Conservation (phyloP, 2,888 invertebrate species). For the Pyrochroa serraticornis region DNA sequence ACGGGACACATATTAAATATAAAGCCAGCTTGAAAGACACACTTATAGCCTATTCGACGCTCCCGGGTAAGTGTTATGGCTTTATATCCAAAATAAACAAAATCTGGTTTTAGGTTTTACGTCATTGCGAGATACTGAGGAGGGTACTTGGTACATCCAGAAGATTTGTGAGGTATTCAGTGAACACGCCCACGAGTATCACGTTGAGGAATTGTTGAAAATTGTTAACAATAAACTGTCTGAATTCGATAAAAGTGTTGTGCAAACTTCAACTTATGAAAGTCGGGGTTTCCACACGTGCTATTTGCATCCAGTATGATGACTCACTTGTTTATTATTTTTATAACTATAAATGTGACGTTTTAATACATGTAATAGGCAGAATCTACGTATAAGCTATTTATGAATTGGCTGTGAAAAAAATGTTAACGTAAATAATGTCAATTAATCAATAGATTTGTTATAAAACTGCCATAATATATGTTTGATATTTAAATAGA, state of each 20-base stretch:
- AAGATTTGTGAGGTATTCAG: constrained; percentile 70
- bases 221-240: constrained; percentile 64
- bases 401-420: too few relatives aligned
- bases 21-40: constrained; percentile 61
- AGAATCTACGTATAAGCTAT: too few relatives aligned
- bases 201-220: constrained; percentile 71
- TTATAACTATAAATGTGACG: too few relatives aligned
- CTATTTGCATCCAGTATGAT: constrained; percentile 43
- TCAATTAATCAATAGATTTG: too few relatives aligned
- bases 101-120: constrained; percentile 59
- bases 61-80: constrained; percentile 58
- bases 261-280: constrained; percentile 70
- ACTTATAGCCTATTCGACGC: constrained; percentile 69
- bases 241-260: constrained; percentile 33
- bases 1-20: constrained; percentile 36
- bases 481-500: too few relatives aligned
- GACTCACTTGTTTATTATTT: background rate
- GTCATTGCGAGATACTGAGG: constrained; percentile 64
- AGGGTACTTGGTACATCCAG: constrained; percentile 76
- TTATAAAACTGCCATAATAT: too few relatives aligned
- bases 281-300: constrained; percentile 66
- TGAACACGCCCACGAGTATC: constrained; percentile 65
- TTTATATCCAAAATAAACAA: background rate
- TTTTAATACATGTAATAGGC: too few relatives aligned
- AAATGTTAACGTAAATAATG: too few relatives aligned